These are phyloP conservation scores for Osmerus mordax DNA, from an alignment of 2,113 vertebrate species.

Conservation along the genomic window DNA sequence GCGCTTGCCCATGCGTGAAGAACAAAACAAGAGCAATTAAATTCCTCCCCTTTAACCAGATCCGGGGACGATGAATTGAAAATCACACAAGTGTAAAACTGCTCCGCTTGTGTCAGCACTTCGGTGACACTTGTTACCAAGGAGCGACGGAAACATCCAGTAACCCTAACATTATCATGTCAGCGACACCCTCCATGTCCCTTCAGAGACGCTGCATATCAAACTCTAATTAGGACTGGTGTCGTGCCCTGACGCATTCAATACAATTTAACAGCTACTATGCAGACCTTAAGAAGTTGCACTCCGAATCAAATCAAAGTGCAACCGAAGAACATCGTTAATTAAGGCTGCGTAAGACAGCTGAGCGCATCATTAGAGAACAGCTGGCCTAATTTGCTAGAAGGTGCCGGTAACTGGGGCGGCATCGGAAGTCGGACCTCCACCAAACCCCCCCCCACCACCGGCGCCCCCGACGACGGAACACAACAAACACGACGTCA, in stretches of 20 bases:
- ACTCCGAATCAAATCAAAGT: conserved; percentile 73
- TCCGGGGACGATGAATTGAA: conserved; percentile 50
- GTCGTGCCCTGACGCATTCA: conserved; percentile 83
- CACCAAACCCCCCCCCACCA: too few relatives aligned
- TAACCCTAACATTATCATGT: conserved; percentile 34
- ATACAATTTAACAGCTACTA: conserved; percentile 77
- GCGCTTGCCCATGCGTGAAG: conserved; percentile 47
- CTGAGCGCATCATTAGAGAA: conserved; percentile 67
- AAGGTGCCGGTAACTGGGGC: conserved; percentile 27
- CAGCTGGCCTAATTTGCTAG: conserved; percentile 76
- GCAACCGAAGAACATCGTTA: conserved; percentile 78
- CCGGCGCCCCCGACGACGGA: too few relatives aligned
- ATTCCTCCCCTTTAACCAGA: conserved; percentile 40
- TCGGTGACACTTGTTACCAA: conserved; percentile 30
- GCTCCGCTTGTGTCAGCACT: conserved; percentile 46
- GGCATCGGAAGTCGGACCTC: too few relatives aligned
- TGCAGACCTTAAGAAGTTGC: conserved; percentile 77
- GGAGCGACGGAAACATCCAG: conserved; percentile 11
- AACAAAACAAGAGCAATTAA: conserved; percentile 66
- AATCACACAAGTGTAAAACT: conserved; percentile 51
- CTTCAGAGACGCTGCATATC: conserved; percentile 75
- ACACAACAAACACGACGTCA: too few relatives aligned
- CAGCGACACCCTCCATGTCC: conserved; percentile 59
- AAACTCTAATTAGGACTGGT: conserved; percentile 83
- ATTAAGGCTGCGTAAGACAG: conserved; percentile 80